Evolutionary conservation across 2,113 vertebrate species (phyloP), one percentile per base, ranked within the genome.

Genomic region (Todiramphus chloris): DNA sequence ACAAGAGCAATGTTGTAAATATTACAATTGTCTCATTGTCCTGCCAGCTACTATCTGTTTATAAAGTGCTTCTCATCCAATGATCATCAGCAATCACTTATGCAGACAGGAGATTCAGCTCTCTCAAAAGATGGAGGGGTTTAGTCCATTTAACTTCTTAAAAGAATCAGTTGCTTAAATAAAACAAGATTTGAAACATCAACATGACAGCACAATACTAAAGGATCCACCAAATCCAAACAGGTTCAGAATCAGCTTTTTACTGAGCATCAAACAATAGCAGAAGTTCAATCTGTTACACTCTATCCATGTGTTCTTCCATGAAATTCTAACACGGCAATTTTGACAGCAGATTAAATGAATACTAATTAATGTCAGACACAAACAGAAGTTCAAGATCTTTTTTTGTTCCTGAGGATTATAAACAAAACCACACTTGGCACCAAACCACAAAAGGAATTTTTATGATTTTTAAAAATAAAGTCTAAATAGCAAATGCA

Each of bases 181-280:
- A 78, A 63, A 58, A 2, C 14, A 59, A 63, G 8, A 51, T 72
- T 63, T 72, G 8, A 46, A 93, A 56, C 30, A 67, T 4, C 30
- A 77, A 16, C 18, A 69, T 64, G 53, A 68, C 5, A 90, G 16
- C 48, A 83, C 78, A 92, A 76, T 87, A 82, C 82, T 91, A 93
- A 88, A 64, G 76, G 64, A 86, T 78, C 81, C 80, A 95, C 84
- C 9, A 94, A 96, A 78, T 92, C 37, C 70, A 84, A 53, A 84
- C 27, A 79, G 14, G 35, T 78, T 56, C 97, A 96, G 51, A 97
- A 97, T 86, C 64, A 66, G 67, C 30, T 89, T 90, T 83, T 91
- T 97, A 79, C 90, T 93, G 53, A 46, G 46, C 25, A 41, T 11
- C 24, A 79, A 70, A 91, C 21, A 85, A 87, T 15, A 69, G 81